Conservation (phyloP, 2,888 invertebrate species). For the Lycocerus yunnanus region DNA sequence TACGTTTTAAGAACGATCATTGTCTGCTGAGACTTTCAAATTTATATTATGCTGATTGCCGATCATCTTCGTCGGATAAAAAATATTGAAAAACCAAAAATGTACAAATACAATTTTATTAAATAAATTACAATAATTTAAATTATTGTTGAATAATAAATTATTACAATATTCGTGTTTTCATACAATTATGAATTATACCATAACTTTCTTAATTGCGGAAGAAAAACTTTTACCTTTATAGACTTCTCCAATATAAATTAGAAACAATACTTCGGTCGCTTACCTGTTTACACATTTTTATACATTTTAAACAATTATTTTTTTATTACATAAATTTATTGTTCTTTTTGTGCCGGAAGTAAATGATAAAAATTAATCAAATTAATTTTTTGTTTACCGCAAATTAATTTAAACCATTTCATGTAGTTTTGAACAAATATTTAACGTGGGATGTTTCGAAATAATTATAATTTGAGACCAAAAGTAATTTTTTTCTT, state of each 20-base stretch:
- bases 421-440: not conserved
- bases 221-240: not conserved
- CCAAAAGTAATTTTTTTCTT: not conserved
- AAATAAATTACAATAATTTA: not conserved
- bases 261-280: not conserved
- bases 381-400: not conserved
- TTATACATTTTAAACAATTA: not conserved
- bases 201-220: not conserved
- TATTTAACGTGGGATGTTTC: not conserved
- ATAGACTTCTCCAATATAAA: not conserved
- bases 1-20: too few relatives aligned
- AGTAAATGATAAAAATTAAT: not conserved
- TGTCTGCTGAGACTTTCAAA: too few relatives aligned
- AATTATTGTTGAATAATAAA: not conserved
- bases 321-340: not conserved
- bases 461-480: not conserved
- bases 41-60: too few relatives aligned
- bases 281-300: not conserved
- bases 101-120: not conserved
- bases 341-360: not conserved
- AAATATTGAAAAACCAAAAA: too few relatives aligned
- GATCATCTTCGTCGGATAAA: too few relatives aligned
- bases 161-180: not conserved
- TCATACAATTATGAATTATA: not conserved
- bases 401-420: not conserved